Conservation (phyloP, 2,113 vertebrate species). For the Lagopus muta region DNA sequence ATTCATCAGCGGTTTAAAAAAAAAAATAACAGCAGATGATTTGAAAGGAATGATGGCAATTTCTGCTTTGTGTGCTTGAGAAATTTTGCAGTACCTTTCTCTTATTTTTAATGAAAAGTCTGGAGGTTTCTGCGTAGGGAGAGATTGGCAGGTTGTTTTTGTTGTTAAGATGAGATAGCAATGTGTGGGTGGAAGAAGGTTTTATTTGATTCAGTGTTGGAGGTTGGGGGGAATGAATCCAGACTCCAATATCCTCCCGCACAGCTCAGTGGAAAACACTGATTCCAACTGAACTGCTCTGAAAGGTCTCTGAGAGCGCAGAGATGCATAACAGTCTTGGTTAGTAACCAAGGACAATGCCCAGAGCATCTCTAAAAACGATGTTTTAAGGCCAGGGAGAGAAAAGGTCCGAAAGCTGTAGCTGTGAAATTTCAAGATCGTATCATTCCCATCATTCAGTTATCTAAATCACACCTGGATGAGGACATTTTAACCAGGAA, state of each 20-base stretch:
- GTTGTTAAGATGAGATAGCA: slow-evolving; percentile 38
- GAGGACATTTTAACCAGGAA: not conserved
- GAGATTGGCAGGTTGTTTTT: slow-evolving; percentile 59
- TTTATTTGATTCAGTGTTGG: slow-evolving; percentile 23
- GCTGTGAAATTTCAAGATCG: not conserved
- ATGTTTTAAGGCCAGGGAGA: not conserved
- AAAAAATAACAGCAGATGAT: slow-evolving; percentile 14
- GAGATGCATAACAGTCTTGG: not conserved
- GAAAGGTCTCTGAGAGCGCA: not conserved
- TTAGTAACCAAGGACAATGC: not conserved
- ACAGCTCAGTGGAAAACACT: not conserved
- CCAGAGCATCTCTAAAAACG: not conserved
- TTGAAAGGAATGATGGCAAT: slow-evolving; percentile 34
- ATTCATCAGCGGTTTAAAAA: slow-evolving; percentile 16
- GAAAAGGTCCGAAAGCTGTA: not conserved
- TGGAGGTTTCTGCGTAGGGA: slow-evolving; percentile 22
- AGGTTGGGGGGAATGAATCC: not conserved
- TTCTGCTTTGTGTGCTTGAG: not conserved
- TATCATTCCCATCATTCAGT: not conserved
- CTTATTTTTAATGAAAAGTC: not conserved
- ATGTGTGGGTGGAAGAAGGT: slow-evolving; percentile 16
- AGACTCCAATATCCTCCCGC: slow-evolving; percentile 8
- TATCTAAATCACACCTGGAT: not conserved
- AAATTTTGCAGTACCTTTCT: not conserved
- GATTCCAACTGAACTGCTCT: not conserved